phyloP scores from a whole-genome alignment of 2,797 vertebrate genomes.

The Sebastes hubbsi region DNA sequence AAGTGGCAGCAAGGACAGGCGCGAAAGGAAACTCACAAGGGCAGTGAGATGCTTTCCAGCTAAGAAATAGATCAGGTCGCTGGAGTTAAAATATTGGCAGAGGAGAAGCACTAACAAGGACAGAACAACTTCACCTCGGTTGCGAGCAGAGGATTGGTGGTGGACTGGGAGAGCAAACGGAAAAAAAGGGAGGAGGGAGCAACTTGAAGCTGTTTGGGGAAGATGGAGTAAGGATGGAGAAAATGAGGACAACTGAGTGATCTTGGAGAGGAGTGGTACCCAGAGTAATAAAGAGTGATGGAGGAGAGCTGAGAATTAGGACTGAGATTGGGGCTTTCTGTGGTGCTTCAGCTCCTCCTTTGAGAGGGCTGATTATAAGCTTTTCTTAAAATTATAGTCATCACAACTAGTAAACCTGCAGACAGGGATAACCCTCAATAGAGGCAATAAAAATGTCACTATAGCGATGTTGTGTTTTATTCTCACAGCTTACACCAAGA shows the following conservation, averaged over 20 bases:
- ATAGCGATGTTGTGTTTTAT: neutral
- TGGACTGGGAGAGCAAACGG: conserved; percentile 20
- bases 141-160: conserved; percentile 6
- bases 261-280: conserved; percentile 8
- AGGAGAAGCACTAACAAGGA: conserved; percentile 12
- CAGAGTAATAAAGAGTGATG: neutral
- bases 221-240: conserved; percentile 17
- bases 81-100: conserved; percentile 7
- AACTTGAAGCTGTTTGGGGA: neutral
- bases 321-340: conserved; percentile 4
- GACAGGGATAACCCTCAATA: neutral
- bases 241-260: conserved; percentile 31
- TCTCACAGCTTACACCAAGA: neutral
- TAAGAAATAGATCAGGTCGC: conserved; percentile 24
- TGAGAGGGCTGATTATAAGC: conserved; percentile 28
- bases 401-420: neutral
- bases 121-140: conserved; percentile 22
- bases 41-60: conserved; percentile 29
- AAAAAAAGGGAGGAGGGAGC: neutral
- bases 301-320: conserved; percentile 22
- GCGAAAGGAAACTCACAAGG: neutral
- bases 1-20: conserved; percentile 9
- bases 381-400: conserved; percentile 36
- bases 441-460: conserved; percentile 15
- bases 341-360: conserved; percentile 1